These are phyloP conservation scores for Sceloporus undulatus DNA, from an alignment of 2,113 vertebrate genomes.

Conservation along the genomic window DNA sequence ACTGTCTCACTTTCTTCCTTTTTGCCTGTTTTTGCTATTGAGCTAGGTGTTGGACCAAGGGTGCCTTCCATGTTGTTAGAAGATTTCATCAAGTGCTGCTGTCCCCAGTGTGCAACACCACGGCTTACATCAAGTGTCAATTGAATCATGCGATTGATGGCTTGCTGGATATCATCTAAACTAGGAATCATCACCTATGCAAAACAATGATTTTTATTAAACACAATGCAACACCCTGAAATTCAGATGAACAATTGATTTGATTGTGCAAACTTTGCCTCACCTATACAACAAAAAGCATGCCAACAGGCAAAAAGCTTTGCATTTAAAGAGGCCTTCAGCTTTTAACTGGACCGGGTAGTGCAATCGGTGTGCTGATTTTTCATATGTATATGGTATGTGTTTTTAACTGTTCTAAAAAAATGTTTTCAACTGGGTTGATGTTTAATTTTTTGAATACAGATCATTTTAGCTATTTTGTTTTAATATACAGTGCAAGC, in stretches of 20 bases:
- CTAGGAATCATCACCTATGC: conserved; percentile 83
- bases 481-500: not conserved
- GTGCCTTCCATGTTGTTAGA: conserved; percentile 14
- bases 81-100: conserved; percentile 67
- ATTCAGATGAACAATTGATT: not conserved
- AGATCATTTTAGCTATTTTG: not conserved
- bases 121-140: conserved; percentile 84
- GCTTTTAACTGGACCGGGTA: too few species aligned
- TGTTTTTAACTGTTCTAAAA: too few species aligned
- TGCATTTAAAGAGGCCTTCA: too few species aligned
- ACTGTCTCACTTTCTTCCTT: conserved; percentile 72
- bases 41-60: not conserved
- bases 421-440: too few species aligned
- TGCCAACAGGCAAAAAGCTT: not conserved
- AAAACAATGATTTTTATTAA: conserved; percentile 51
- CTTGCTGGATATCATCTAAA: conserved; percentile 84
- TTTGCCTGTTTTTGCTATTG: conserved; percentile 5
- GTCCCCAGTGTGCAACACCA: conserved; percentile 81
- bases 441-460: too few species aligned
- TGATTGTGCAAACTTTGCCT: not conserved
- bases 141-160: conserved; percentile 79
- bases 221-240: not conserved
- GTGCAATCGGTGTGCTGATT: too few species aligned
- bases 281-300: not conserved
- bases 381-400: too few species aligned